Percentiles rank a stretch among this genome's conserved stretches.
Conservation (phyloP, 2,113 vertebrate species). For the Cisticola juncidis region DNA sequence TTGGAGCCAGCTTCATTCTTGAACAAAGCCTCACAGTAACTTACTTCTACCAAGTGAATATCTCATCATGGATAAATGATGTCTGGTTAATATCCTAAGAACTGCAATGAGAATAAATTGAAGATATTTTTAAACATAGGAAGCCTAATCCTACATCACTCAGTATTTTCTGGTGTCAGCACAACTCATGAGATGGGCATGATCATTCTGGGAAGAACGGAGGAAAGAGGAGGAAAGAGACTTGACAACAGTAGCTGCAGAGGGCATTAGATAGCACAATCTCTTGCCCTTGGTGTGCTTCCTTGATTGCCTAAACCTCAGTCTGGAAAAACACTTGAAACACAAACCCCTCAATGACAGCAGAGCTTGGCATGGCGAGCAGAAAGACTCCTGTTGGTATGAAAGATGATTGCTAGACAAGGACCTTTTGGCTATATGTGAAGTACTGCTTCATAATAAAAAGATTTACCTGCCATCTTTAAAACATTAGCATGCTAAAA, state of each 20-base stretch:
- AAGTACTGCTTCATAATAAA: background rate
- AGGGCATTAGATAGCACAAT: background rate
- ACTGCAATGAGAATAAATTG: background rate
- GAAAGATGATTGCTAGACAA: background rate
- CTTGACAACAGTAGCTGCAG: background rate
- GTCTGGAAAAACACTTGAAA: background rate
- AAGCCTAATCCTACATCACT: background rate
- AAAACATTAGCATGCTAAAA: background rate
- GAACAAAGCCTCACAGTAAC: background rate
- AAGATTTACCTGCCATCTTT: background rate
- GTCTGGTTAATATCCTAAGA: background rate
- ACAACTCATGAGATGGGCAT: background rate
- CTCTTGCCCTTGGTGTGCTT: background rate
- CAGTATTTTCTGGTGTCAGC: background rate
- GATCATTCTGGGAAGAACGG: background rate
- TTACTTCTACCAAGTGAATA: background rate
- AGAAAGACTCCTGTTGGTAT: background rate
- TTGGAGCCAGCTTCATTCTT: background rate
- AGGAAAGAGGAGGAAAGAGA: background rate
- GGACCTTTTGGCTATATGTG: background rate
- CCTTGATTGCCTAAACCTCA: background rate
- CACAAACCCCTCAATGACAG: background rate
- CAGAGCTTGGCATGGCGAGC: background rate
- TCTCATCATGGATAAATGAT: rapidly evolving
- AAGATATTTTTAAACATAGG: background rate